Evolutionary conservation across 2,113 vertebrate genomes (phyloP), one percentile per base, ranked within the genome.

Genomic region (Ailurus styani): DNA sequence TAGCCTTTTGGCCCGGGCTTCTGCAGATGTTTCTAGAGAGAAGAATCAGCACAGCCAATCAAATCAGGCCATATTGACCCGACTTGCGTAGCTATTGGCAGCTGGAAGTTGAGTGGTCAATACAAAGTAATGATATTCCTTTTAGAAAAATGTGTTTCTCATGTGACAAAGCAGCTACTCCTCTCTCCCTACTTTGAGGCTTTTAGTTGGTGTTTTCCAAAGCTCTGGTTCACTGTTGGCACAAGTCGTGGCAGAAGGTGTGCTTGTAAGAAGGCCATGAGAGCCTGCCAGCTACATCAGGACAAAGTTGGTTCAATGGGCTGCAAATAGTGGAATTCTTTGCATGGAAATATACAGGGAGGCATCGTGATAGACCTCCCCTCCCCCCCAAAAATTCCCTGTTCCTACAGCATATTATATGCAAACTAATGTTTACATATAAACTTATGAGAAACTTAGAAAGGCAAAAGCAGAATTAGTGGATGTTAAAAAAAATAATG

Each of bases 401-500:
- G 54, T 88, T 96, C 84, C 90, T 98, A 78, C 79, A 96, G 87
- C 50, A 47, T n/a, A 87, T 72, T 97, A 55, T 93, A 97, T 98
- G 96, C 78, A 98, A 97, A 93, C 77, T 98, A 81, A 96, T 66
- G 77, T 97, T 84, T 97, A 93, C 95, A 98, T 97, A 70, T 15
- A 97, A 73, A 42, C 88, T 95, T 97, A 82, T 55, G 86, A 88
- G 47, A 57, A 83, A 68, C 17, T 96, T 70, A 96, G 85, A 98
- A 97, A 87, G 13, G 3, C 62, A 72, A 72, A 93, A 6, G 23
- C 31, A 95, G 27, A 81, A 70, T 42, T 75, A 52, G 37, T 25
- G 78, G 90, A 82, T n/a, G 10, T 86, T 75, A 86, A 97, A 57
- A 87, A 68, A 68, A 47, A 17, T 6, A 54, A 82, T 50, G 34